Conservation (phyloP, 2,888 invertebrate species). For the Noctuana brunneofusca region DNA sequence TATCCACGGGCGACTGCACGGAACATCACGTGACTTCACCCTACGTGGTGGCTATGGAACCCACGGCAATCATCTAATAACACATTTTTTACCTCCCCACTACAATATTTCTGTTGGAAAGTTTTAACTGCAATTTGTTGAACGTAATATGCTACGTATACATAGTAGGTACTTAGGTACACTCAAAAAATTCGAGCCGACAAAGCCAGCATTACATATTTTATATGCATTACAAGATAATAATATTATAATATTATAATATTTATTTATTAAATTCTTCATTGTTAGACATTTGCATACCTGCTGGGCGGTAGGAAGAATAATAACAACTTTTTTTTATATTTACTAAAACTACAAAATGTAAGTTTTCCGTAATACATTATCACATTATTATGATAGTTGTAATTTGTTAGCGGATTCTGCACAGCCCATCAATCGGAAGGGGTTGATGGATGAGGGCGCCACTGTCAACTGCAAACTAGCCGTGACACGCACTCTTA, state of each 20-base stretch:
- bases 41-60: constrained; percentile 30
- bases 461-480: constrained; percentile 59
- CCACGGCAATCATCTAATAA: constrained; percentile 35
- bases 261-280: too few species aligned
- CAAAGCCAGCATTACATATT: too few species aligned
- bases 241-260: too few species aligned
- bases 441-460: constrained; percentile 72
- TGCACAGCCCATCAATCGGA: constrained; percentile 42
- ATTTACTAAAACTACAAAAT: too few species aligned
- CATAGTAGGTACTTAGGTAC: too few species aligned
- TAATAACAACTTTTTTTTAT: too few species aligned
- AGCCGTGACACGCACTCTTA: constrained; percentile 64
- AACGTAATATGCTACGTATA: too few species aligned
- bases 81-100: constrained; percentile 11
- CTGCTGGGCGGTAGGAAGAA: too few species aligned
- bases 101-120: constrained; percentile 15
- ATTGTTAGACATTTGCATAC: too few species aligned
- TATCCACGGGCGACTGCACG: constrained; percentile 64
- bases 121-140: constrained; percentile 4
- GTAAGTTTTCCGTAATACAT: too few species aligned
- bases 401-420: neutral
- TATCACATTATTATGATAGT: neutral
- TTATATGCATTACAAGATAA: too few species aligned
- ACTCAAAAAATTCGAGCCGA: too few species aligned
- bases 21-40: constrained; percentile 64